Conservation (phyloP, 2,888 invertebrate genomes). For the Nephrotoma flavescens region DNA sequence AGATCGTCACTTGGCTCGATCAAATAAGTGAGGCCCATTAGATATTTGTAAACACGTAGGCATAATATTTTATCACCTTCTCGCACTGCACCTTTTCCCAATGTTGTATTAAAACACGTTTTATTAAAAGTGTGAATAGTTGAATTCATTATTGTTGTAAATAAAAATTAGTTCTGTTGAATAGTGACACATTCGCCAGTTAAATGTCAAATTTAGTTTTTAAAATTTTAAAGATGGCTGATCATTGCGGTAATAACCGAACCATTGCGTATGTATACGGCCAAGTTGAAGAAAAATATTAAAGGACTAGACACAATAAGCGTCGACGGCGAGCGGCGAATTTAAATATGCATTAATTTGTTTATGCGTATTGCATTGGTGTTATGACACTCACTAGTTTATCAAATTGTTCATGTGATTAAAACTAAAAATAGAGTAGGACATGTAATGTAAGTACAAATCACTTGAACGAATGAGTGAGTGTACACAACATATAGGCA, state of each 20-base stretch:
- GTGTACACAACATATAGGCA: no score
- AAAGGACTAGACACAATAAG: no score
- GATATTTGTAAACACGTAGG: neutral
- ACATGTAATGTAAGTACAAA: no score
- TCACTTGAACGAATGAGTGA: no score
- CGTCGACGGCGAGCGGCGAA: no score
- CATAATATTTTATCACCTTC: neutral
- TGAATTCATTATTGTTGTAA: neutral
- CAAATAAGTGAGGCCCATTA: neutral
- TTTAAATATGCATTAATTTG: no score
- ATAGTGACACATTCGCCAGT: neutral
- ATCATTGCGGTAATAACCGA: neutral
- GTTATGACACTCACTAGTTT: no score
- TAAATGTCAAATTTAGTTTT: neutral
- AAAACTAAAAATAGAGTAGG: no score
- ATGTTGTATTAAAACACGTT: neutral
- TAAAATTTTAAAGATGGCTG: neutral
- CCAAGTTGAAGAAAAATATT: no score
- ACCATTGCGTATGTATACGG: no score
- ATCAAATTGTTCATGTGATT: no score
- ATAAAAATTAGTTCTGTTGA: neutral
- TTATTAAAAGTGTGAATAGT: conserved; percentile 5
- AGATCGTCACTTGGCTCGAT: neutral
- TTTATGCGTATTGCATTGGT: no score
- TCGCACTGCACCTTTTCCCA: neutral